A percentile compares a stretch with the other conserved stretches of the same genome.
These are phyloP conservation scores for Epinotia brunnichana DNA, from an alignment of 2,888 invertebrate genomes.

Conservation along the genomic window DNA sequence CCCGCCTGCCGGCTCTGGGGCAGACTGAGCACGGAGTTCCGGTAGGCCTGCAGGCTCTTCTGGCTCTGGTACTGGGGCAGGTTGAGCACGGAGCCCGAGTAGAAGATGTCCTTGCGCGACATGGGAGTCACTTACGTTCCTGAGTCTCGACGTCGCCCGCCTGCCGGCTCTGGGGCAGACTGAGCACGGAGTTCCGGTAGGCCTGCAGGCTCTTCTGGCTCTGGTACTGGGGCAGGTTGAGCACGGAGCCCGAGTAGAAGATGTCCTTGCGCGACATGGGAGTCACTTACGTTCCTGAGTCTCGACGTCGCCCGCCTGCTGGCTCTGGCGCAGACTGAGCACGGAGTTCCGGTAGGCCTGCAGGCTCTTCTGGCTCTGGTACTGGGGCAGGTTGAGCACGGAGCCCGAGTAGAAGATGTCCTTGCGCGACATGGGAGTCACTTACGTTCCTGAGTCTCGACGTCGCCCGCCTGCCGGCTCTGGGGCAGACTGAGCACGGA, in stretches of 20 bases:
- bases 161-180: conserved; percentile 89
- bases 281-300: conserved; percentile 86
- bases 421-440: conserved; percentile 92
- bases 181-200: conserved; percentile 95
- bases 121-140: conserved; percentile 89
- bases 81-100: conserved; percentile 97
- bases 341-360: conserved; percentile 96
- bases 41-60: conserved; percentile 93
- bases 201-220: conserved; percentile 95
- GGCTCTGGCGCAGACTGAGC: conserved; percentile 90
- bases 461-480: conserved; percentile 85
- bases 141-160: conserved; percentile 86
- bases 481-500: conserved; percentile 94
- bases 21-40: conserved; percentile 95
- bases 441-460: conserved; percentile 88
- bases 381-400: conserved; percentile 95
- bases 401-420: conserved; percentile 99
- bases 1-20: conserved; percentile 87
- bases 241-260: conserved; percentile 98
- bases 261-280: conserved; percentile 98
- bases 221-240: conserved; percentile 96
- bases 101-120: conserved; percentile 98
- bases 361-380: conserved; percentile 95
- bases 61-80: conserved; percentile 97
- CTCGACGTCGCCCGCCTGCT: conserved; percentile 86